These are phyloP conservation scores for Trichogramma pretiosum DNA, from an alignment of 1,140 invertebrate species.

Conservation along the genomic window DNA sequence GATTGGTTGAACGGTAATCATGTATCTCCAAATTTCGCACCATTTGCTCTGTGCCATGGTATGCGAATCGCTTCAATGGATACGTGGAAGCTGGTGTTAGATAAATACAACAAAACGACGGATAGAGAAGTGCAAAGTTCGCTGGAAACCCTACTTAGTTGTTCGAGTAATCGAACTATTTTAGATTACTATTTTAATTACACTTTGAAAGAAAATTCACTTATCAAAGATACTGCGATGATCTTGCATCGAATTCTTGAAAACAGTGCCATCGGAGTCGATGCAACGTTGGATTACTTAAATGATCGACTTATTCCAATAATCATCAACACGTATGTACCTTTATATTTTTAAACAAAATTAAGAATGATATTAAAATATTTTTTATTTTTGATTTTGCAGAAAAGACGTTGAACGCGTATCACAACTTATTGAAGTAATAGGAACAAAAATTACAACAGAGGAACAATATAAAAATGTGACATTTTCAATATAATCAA, in stretches of 20 bases:
- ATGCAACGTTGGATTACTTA: constrained; percentile 30
- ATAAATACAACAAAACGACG: constrained; percentile 50
- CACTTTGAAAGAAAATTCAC: constrained; percentile 18
- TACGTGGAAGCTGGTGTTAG: constrained; percentile 57
- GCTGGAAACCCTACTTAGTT: constrained; percentile 16
- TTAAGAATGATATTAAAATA: no score
- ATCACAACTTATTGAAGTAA: background rate
- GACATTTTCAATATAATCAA: constrained; percentile 1
- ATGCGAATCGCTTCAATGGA: constrained; percentile 52
- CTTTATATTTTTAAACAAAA: no score
- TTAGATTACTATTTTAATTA: constrained; percentile 7
- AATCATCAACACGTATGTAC: no score
- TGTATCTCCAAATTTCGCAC: constrained; percentile 51
- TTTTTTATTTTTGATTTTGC: no score
- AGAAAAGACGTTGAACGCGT: constrained; percentile 8
- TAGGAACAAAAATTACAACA: constrained; percentile 15
- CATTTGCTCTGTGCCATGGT: constrained; percentile 54
- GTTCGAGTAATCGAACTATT: constrained; percentile 3
- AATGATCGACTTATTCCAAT: background rate
- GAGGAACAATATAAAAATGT: background rate
- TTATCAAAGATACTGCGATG: constrained; percentile 26
- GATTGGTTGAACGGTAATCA: constrained; percentile 50
- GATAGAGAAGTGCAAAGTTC: background rate
- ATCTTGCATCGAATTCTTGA: constrained; percentile 20
- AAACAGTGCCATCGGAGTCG: constrained; percentile 39